These are phyloP conservation scores for Polyodon spathula DNA, from an alignment of 2,113 vertebrate species.

Conservation along the genomic window DNA sequence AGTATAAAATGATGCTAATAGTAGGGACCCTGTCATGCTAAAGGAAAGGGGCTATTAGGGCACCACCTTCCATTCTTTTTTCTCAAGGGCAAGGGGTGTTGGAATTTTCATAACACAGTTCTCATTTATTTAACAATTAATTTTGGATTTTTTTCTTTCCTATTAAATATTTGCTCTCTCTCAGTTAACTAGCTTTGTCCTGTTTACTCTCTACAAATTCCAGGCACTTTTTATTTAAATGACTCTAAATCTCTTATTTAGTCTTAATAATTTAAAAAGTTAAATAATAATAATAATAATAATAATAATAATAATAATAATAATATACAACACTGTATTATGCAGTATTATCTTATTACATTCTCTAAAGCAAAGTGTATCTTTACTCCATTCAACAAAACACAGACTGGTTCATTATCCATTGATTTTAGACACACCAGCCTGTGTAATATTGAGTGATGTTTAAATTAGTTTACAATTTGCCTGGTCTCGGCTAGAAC, in stretches of 20 bases:
- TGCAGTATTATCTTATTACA: no score
- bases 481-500: conserved; percentile 91
- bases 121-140: conserved; percentile 70
- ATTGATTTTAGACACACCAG: conserved; percentile 82
- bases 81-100: conserved; percentile 76
- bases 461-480: conserved; percentile 99
- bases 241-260: no score
- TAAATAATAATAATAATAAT: no score
- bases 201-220: no score
- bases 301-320: no score
- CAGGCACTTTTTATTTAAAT: no score
- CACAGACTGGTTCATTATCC: conserved; percentile 79
- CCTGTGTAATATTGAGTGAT: conserved; percentile 95
- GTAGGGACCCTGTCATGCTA: conserved; percentile 80
- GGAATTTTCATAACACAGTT: conserved; percentile 70
- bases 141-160: conserved; percentile 53
- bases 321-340: no score
- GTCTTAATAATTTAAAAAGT: no score
- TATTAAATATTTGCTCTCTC: conserved; percentile 55
- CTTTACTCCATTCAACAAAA: conserved; percentile 30
- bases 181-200: background rate
- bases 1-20: conserved; percentile 88
- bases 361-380: background rate
- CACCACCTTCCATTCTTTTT: conserved; percentile 70
- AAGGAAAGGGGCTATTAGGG: conserved; percentile 79